Evolutionary conservation across 2,888 invertebrate genomes (phyloP), one percentile per base, ranked within the genome.

Genomic region (Beris morrisii): DNA sequence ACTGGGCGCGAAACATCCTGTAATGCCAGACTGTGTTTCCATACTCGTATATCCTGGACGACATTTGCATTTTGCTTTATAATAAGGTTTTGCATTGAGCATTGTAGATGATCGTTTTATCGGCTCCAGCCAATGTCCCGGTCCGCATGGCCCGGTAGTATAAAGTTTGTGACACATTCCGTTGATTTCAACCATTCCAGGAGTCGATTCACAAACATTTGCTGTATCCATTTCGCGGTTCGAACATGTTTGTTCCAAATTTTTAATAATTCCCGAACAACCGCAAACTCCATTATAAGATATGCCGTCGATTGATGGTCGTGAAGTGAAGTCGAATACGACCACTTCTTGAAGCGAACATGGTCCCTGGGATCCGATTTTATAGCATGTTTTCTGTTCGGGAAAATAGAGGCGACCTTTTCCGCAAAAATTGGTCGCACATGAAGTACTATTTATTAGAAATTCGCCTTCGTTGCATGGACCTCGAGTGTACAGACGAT

Each of bases 221-320:
- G 66, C 68, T 32, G 67, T 70, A 66, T 72, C 69, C 57, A 74
- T 72, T 15, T 71, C 71, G 9, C 38, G 38, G 52, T 71, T 69
- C 0, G 74, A 71, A 69, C 80, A 80, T 65, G 79, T 75, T 67
- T 80, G 81, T 67, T 81, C 79, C 50, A 81, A 73, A 68, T 79
- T 78, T 57, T 73, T 81, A 4, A 82, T 75, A 12, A 80, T 77
- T 1, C 79, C 83, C 0, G 85, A 84, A 74, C 93, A 93, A 7
- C 88, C 88, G 73, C 93, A 93, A 56, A 90, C 85, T 0, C 93
- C 93, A 72, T 91, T 90, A 77, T 91, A 92, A 55, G 91, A 90
- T 53, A 92, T 85, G 0, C 92, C 93, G 73, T 92, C 92, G 2
- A 92, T 75, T 0, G 91, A 90, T 0, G 91, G 91, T 1, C 91